A percentile compares a stretch with the other conserved stretches of the same genome.
phyloP scores from a whole-genome alignment of 2,888 invertebrate genomes.

The Amiota minor region DNA sequence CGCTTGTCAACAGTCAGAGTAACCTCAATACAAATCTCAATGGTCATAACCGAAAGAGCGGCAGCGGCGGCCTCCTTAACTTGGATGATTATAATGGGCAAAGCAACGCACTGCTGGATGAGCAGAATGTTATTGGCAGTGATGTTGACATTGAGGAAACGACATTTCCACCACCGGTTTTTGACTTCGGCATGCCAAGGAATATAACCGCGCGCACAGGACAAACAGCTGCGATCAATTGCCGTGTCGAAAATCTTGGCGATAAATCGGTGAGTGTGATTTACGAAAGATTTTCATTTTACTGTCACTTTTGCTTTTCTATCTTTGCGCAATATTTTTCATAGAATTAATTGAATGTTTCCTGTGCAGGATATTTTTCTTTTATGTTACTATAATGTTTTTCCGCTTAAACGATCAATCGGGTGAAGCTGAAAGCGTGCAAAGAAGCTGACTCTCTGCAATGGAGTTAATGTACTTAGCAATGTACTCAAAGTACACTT shows the following conservation, averaged over 20 bases:
- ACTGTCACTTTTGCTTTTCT: too few relatives aligned
- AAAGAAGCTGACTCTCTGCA: too few relatives aligned
- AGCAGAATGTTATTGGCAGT: slow-evolving; percentile 40
- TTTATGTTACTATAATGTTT: too few relatives aligned
- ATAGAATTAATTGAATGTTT: too few relatives aligned
- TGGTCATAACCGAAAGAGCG: slow-evolving; percentile 34
- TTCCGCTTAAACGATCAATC: too few relatives aligned
- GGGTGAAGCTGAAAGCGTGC: too few relatives aligned
- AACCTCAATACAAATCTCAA: slow-evolving; percentile 34
- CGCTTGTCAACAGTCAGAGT: slow-evolving; percentile 50
- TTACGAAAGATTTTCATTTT: too few relatives aligned
- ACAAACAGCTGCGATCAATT: slow-evolving; percentile 90
- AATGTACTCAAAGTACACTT: background rate
- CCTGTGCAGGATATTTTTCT: too few relatives aligned
- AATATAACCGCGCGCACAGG: slow-evolving; percentile 91
- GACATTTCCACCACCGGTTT: slow-evolving; percentile 78
- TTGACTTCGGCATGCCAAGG: slow-evolving; percentile 88
- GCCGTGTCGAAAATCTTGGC: slow-evolving; percentile 88
- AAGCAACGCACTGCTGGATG: slow-evolving; percentile 49
- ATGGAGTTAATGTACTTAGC: too few relatives aligned
- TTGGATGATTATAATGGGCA: slow-evolving; percentile 51
- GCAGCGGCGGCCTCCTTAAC: slow-evolving; percentile 45
- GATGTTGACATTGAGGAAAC: slow-evolving; percentile 45
- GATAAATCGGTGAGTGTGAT: slow-evolving; percentile 83
- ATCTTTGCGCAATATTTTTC: too few relatives aligned